Base-by-base conservation (phyloP, 2,888 invertebrate genomes). In the Trachelus troglodyta region DNA sequence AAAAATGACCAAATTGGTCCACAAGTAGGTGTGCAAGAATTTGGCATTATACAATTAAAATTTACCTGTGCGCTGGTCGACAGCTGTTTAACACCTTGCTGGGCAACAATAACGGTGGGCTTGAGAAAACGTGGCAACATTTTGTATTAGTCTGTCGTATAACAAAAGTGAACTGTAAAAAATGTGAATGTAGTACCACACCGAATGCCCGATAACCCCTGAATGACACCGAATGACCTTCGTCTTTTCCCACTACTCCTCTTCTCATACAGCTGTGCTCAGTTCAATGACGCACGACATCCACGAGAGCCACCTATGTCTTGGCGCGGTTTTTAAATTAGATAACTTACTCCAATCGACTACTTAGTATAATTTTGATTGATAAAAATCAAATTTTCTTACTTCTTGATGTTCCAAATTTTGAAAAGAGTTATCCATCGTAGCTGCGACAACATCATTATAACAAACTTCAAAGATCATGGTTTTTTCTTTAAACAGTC, bases 71-170 rank as follows among this genome's bases (percentile, higher is more conserved):
- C 79, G 56, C 87, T 89, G n/a, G 90, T 91, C 23, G 91, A 91
- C 30, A 91, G 79, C 75, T 87, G 87, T 77, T 90, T 90, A 6
- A 87, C 88, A 80, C 90, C 89, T 78, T 85, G 87, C 40, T 87
- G 86, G 71, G 87, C 89, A 40, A 87, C 84, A 77, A 80, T 80
- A 79, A 89, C 77, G 33, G 86, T 86, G 40, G 89, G 88, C 81
- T 84, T 90, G 15, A 91, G 74, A 71, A 90, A 87, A 80, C 90
- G 87, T 76, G 89, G 89, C 84, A 91, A 79, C 91, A 91, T 91
- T 79, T 86, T 90, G 9, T 23, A 23, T 56, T 56, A 56, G 23
- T 40, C 2, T 81, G 73, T 56, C 73, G 74, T 76, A 33, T 74
- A 78, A 76, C 73, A 31, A 34, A 75, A 69, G 33, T 56, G 56